Base-by-base conservation (phyloP, 1,140 invertebrate species). In the Argopecten irradians region DNA sequence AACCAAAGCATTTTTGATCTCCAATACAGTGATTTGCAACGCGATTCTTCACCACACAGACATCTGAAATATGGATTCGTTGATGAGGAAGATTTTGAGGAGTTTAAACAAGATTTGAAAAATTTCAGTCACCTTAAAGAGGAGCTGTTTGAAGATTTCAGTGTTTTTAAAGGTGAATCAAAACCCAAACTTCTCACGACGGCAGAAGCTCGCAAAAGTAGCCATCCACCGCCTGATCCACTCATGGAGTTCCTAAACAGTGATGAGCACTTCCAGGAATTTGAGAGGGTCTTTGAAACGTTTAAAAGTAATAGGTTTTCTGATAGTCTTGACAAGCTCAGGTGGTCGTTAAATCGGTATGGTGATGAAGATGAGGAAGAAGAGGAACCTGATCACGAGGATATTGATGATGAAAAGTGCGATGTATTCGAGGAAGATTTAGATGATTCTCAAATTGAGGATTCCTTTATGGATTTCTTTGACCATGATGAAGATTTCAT, bases 81-180 rank as follows among this genome's bases (percentile, higher is more conserved):
- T 14, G 93, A 93, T 91, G 93, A 94, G 85, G 88, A 93, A n/a
- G 94, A 94, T 86, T 94, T 94, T 91, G 94, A 94, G 86, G 94
- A 94, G 33, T 93, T 94, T 88, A 94, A 94, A 87, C 92, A 93
- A 36, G 93, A 94, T 83, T 91, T 94, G 85, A 84, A 88, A 19
- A 91, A 94, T 87, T 93, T 94, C 86, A 90, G 89, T 71, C 88
- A 86, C 33, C 55, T 89, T 11, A 91, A 90, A 41, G 39, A 86
- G 33, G 83, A 90, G 33, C 83, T 55, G 36, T 83, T 88, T 19
- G 87, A 89, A 36, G 87, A 87, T 34, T 46, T 82, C 33, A 43
- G 33, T 14, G 16, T 71, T 14, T 71, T 71, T 32, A 32, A 35
- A 39, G 28, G 36, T 86, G 28, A 71, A 16, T 46, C 34, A 22